Evolutionary conservation across 2,113 vertebrate species (phyloP).

Genomic region (Sciurus niger): DNA sequence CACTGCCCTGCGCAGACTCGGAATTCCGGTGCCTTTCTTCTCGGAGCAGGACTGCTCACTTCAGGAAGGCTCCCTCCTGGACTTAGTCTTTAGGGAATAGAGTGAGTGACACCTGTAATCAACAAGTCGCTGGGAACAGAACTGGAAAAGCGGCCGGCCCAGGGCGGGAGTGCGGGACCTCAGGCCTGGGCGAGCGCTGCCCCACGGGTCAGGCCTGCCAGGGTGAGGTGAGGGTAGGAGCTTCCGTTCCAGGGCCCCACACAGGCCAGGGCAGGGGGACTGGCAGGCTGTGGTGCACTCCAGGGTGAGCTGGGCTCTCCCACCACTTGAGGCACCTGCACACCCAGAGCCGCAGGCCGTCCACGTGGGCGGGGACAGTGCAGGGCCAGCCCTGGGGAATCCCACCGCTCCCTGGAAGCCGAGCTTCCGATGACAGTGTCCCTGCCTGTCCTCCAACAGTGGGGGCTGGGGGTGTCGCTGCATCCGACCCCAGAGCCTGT

Average conservation of each 20-base stretch:
- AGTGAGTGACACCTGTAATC: constrained; percentile 60
- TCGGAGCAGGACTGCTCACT: background rate
- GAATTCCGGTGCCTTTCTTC: constrained; percentile 25
- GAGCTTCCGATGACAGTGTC: background rate
- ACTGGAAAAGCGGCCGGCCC: too few relatives aligned
- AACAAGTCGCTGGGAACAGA: background rate
- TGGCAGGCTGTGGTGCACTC: background rate
- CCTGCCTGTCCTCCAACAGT: background rate
- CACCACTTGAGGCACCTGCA: too few relatives aligned
- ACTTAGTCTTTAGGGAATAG: background rate
- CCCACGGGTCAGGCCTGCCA: rapidly evolving
- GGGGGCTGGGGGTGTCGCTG: background rate
- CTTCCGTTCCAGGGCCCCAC: background rate
- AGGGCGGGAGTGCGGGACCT: too few relatives aligned
- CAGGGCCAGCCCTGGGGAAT: background rate
- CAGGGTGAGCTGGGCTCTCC: background rate
- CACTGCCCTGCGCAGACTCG: background rate
- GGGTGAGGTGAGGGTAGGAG: background rate
- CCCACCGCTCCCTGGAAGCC: background rate
- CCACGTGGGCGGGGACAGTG: background rate
- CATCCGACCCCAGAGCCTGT: background rate
- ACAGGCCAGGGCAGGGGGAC: background rate
- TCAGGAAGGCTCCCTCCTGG: constrained; percentile 42
- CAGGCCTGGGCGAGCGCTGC: too few relatives aligned
- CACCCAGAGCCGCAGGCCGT: too few relatives aligned